Evolutionary conservation across 1,140 invertebrate species (phyloP).

Genomic region (Drosophila repleta): DNA sequence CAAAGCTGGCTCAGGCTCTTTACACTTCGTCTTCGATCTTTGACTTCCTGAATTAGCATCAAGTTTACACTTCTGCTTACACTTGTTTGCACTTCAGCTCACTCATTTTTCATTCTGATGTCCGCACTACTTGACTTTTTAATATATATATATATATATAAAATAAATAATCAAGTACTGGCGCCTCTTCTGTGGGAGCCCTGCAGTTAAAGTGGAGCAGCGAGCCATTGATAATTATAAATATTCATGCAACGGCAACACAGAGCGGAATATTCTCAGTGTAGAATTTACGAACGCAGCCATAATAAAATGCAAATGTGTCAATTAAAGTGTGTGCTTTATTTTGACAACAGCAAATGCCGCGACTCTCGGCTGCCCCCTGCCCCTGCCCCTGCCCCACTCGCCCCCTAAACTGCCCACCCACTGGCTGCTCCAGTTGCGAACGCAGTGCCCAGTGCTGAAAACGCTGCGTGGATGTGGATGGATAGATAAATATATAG

Average conservation of each 20-base stretch:
- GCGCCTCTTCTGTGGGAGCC: not conserved
- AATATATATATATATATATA: not conserved
- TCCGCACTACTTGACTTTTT: not conserved
- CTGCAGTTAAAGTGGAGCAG: constrained; percentile 12
- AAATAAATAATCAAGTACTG: not conserved
- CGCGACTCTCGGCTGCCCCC: not conserved
- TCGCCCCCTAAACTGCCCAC: not conserved
- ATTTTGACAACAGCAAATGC: constrained; percentile 73
- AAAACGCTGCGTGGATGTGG: constrained; percentile 18
- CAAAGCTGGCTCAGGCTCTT: too few relatives aligned
- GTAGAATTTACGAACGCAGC: constrained; percentile 45
- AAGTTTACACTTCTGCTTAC: not conserved
- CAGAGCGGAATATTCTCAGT: constrained; percentile 37
- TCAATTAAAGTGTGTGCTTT: constrained; percentile 82
- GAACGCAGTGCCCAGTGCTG: constrained; percentile 8
- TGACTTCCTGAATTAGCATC: constrained; percentile 6
- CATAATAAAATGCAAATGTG: constrained; percentile 79
- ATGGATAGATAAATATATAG: constrained; percentile 49
- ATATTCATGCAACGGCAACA: constrained; percentile 57
- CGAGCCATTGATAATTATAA: constrained; percentile 57
- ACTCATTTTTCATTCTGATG: too few relatives aligned
- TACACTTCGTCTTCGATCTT: too few relatives aligned
- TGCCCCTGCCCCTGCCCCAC: not conserved
- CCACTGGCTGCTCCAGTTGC: constrained; percentile 15
- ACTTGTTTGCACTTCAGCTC: too few relatives aligned